These are phyloP conservation scores for Cataglyphis hispanica DNA, from an alignment of 1,140 invertebrate species.

Conservation along the genomic window DNA sequence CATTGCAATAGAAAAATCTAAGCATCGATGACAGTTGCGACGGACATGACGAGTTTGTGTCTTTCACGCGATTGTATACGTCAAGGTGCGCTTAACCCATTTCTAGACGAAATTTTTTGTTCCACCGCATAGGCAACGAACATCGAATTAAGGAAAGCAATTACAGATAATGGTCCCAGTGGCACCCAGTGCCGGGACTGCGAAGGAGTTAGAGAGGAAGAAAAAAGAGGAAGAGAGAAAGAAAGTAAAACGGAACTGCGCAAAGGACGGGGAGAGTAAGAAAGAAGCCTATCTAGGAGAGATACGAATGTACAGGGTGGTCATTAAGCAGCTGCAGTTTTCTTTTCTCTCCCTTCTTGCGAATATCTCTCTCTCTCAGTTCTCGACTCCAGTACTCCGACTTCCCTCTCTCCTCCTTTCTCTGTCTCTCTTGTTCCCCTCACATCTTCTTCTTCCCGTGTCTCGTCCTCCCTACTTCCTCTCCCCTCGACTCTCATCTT, in stretches of 20 bases:
- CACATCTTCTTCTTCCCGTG: background rate
- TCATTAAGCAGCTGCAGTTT: conserved; percentile 71
- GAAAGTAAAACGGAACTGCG: conserved; percentile 56
- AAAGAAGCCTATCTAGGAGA: conserved; percentile 63
- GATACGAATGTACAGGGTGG: conserved; percentile 76
- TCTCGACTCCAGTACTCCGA: conserved; percentile 28
- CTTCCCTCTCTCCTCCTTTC: background rate
- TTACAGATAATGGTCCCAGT: conserved; percentile 76
- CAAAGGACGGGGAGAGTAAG: conserved; percentile 64
- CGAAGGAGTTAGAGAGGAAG: conserved; percentile 19
- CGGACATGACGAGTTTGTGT: background rate
- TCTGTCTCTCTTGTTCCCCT: background rate
- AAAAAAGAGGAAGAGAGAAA: background rate
- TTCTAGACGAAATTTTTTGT: conserved; percentile 54
- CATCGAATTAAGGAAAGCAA: conserved; percentile 78
- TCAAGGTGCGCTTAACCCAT: conserved; percentile 51
- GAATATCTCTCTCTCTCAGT: conserved; percentile 27
- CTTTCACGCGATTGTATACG: background rate
- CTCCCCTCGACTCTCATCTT: conserved; percentile 60
- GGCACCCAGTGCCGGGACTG: conserved; percentile 57
- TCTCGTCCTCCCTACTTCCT: conserved; percentile 15
- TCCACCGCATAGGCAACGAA: conserved; percentile 66
- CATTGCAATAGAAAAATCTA: background rate
- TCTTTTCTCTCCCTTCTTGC: conserved; percentile 39
- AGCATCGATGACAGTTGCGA: background rate